Base-by-base conservation (phyloP, 2,113 vertebrate species). In the Amphilophus citrinellus region DNA sequence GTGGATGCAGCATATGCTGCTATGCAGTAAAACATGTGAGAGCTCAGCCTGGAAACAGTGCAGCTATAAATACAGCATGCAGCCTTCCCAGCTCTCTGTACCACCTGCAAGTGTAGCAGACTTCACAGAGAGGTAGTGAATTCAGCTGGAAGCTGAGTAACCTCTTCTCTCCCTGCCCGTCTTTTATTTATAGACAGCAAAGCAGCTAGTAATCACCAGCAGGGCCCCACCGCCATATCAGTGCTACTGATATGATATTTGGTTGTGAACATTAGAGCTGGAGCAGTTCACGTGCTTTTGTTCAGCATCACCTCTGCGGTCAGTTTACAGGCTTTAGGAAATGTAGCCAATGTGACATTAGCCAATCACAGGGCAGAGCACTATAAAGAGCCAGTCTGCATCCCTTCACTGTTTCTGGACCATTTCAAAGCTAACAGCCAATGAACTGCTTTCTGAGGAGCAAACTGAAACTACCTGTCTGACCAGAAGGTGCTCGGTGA, bases 11-110 rank as follows among this genome's bases (percentile, higher is more conserved):
- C 77, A 73, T 86, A 61, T 76, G 82, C 89, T 56, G 80, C 90
- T 85, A 50, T 84, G 85, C 87, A 87, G 87, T 22, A 58, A 63
- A 85, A 91, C 88, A 88, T 86, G 87, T 79, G 91, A 89, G 87
- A 75, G 75, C 27, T 78, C 47, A 86, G 88, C 89, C 79, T 89
- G 84, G 89, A 93, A 79, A 91, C 92, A 91, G 87, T 10, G 82
- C 68, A n/a, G 89, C 89, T 94, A 93, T 90, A 93, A 93, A 93
- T 93, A 94, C 20, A 87, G 50, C 0, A 27, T 44, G 50, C 53
- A 63, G 80, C 30, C 86, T 77, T 47, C 35, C 65, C 71, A 39
- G 50, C 80, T 22, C 60, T 58, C 58, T 81, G 88, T 83, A 68
- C 27, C 61, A 91, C 77, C 89, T 80, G 85, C 27, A 39, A 57